Base-by-base conservation (phyloP, 2,888 invertebrate species). In the Drosophila helvetica region DNA sequence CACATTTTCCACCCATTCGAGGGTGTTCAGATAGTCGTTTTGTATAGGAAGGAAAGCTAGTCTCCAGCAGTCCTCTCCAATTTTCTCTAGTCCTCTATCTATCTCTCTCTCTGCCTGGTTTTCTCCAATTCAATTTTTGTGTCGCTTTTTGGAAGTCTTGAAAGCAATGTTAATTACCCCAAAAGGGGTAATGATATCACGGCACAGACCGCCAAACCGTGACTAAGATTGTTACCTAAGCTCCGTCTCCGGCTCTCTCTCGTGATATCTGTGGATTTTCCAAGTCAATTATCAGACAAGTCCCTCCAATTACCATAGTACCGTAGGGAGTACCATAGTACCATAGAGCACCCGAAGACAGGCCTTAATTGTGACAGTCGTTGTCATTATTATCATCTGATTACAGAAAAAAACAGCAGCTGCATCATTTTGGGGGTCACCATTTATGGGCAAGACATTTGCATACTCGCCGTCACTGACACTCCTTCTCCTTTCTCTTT, bases 171-270 rank as follows among this genome's bases (percentile, higher is more conserved):
- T 83, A 83, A 83, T 88, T 83, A 76, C 88, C 70, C 30, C 48
- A 6, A 25, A 64, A 42, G 59, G 64, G 53, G 63, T 56, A 80
- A 66, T 83, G 78, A 79, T 88, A 75, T 88, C 75, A 66, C 67
- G 75, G 59, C 77, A 75, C 72, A 79, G 88, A 83, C 63, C 79
- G 88, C 63, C 71, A 89, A 86, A 88, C 76, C 86, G 86, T 86
- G 86, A 86, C 86, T 80, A 62, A 80, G 77, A 83, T 61, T 38
- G 77, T 86, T 86, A 89, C 84, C 88, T 88, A 89, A 89, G 86
- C 51, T 46, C 46, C 45, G 45, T 58, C 67, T 33, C 17, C 25
- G 6, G 33, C 27, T 52, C 18, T 12, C 30, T 33, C 22, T 30
- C 22, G 33, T 12, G 33, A 12, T 33, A 33, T 70, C 55, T 58